Evolutionary conservation across 2,797 vertebrate genomes (phyloP).

Genomic region (Odontamblyopus rebecca): DNA sequence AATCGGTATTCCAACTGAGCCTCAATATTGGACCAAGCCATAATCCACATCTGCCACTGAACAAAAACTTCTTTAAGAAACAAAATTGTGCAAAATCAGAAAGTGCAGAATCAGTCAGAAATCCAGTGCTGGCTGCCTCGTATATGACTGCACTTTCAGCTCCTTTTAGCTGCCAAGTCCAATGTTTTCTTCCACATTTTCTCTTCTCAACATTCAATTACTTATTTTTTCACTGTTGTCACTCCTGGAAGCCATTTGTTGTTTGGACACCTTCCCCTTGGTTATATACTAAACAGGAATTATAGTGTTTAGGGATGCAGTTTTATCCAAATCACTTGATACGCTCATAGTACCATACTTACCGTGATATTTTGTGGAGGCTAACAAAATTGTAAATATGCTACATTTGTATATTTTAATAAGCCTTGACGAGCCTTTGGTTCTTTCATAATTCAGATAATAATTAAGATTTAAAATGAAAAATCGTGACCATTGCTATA

Average conservation of each 20-base stretch:
- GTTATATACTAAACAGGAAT: conserved; percentile 17
- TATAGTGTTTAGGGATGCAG: background rate
- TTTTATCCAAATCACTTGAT: no score
- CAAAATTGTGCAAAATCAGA: conserved; percentile 5
- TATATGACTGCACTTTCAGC: conserved; percentile 56
- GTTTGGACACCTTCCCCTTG: conserved; percentile 34
- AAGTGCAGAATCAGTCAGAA: background rate
- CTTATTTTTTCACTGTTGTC: conserved; percentile 43
- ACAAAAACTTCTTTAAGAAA: conserved; percentile 2
- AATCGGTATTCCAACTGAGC: conserved; percentile 23
- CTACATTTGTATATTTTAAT: no score
- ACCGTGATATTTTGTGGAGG: no score
- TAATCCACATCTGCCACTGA: conserved; percentile 17
- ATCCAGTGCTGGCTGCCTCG: conserved; percentile 45
- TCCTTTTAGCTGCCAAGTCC: conserved; percentile 53
- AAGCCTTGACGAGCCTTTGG: no score
- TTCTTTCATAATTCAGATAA: no score
- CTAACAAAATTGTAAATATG: no score
- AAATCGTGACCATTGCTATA: no score
- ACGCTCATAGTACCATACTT: no score
- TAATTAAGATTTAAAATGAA: no score
- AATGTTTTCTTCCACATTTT: conserved; percentile 37
- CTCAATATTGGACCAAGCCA: conserved; percentile 26
- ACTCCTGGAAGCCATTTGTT: conserved; percentile 44
- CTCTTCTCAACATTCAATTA: conserved; percentile 37